Conservation (phyloP, 2,113 vertebrate species). For the Petrocephalus microphthalmus region DNA sequence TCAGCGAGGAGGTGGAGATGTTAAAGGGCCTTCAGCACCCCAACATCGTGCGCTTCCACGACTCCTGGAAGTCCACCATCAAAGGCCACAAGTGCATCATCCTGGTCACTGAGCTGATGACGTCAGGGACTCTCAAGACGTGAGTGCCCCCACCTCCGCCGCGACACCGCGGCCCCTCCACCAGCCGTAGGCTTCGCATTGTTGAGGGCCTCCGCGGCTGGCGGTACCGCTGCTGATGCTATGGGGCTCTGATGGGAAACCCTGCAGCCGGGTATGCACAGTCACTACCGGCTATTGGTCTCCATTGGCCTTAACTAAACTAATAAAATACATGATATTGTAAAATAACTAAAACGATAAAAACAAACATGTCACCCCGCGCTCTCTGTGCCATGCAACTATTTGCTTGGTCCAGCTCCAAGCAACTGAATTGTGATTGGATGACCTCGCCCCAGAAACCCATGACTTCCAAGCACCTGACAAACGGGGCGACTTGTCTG, state of each 20-base stretch:
- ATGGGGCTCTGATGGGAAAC: neutral
- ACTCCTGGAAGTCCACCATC: conserved; percentile 89
- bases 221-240: neutral
- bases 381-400: neutral
- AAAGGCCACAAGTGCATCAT: conserved; percentile 93
- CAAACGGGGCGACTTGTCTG: neutral
- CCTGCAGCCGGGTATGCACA: neutral
- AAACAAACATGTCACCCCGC: neutral
- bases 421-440: neutral
- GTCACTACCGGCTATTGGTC: neutral
- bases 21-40: conserved; percentile 94
- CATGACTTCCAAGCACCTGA: neutral
- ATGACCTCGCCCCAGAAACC: neutral
- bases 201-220: neutral
- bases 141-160: conserved; percentile 51
- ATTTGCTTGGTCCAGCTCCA: neutral
- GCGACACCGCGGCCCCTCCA: neutral
- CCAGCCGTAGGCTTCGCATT: neutral
- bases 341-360: neutral
- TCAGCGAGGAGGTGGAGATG: conserved; percentile 98
- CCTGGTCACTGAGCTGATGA: conserved; percentile 96
- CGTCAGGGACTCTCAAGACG: conserved; percentile 95
- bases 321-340: neutral
- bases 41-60: conserved; percentile 96
- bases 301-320: neutral